phyloP scores from a whole-genome alignment of 2,113 vertebrate genomes.

The Corythoichthys haematopterus region DNA sequence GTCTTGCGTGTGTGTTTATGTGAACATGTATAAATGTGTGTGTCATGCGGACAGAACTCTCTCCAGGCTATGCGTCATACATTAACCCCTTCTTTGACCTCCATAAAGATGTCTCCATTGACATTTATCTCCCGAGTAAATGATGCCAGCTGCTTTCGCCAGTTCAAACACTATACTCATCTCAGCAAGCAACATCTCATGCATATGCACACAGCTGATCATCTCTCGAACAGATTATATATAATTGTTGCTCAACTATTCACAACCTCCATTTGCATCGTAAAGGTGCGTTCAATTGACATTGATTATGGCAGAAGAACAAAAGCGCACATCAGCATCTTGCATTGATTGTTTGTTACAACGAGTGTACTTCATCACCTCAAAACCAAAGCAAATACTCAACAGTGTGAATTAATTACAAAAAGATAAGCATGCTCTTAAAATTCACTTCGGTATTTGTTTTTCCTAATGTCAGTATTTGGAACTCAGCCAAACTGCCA shows the following conservation, averaged over 20 bases:
- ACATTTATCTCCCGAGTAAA: slow-evolving; percentile 57
- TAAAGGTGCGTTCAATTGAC: slow-evolving; percentile 34
- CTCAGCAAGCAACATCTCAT: background rate
- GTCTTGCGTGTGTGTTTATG: slow-evolving; percentile 28
- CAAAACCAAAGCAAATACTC: background rate
- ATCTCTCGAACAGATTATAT: background rate
- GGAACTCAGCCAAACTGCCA: background rate
- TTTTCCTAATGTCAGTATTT: background rate
- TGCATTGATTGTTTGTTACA: slow-evolving; percentile 6
- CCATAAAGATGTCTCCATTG: slow-evolving; percentile 54
- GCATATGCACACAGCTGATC: background rate
- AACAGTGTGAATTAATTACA: background rate
- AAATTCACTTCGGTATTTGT: too few relatives aligned
- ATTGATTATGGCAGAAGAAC: slow-evolving; percentile 28
- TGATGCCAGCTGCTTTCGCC: slow-evolving; percentile 32
- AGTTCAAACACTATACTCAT: slow-evolving; percentile 3
- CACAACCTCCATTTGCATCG: slow-evolving; percentile 12
- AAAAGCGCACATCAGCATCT: slow-evolving; percentile 11
- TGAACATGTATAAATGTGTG: slow-evolving; percentile 6
- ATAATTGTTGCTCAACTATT: slow-evolving; percentile 32
- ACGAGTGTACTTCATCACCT: background rate
- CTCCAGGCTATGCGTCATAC: slow-evolving; percentile 42
- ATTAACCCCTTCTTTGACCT: slow-evolving; percentile 62
- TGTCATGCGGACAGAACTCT: slow-evolving; percentile 38
- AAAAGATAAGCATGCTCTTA: background rate